Evolutionary conservation across 2,888 invertebrate genomes (phyloP).

Genomic region (Dimorphilus gyrociliatus): DNA sequence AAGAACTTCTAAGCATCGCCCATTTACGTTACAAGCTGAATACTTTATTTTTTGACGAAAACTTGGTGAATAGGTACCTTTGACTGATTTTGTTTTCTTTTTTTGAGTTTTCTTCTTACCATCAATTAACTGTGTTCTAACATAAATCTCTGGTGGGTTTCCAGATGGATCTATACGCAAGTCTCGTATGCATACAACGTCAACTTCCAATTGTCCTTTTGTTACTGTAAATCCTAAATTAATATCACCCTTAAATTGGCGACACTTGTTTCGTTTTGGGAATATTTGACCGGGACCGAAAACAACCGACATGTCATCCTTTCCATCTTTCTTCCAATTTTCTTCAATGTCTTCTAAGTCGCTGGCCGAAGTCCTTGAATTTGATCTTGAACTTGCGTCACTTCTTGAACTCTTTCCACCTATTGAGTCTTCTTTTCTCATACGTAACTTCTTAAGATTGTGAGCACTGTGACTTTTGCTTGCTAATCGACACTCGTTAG

Average conservation of each 20-base stretch:
- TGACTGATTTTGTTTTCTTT: constrained; percentile 68
- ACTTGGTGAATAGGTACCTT: constrained; percentile 64
- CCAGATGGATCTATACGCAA: constrained; percentile 53
- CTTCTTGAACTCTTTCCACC: too few species aligned
- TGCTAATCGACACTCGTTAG: too few species aligned
- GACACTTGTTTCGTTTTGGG: too few species aligned
- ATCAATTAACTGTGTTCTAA: constrained; percentile 77
- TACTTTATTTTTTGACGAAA: constrained; percentile 77
- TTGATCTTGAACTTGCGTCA: too few species aligned
- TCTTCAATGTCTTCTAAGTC: too few species aligned
- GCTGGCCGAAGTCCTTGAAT: too few species aligned
- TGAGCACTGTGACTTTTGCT: too few species aligned
- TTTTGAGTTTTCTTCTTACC: constrained; percentile 75
- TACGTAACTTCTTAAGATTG: too few species aligned
- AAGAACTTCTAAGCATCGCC: constrained; percentile 58
- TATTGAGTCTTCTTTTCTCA: too few species aligned
- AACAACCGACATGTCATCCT: too few species aligned
- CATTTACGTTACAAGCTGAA: constrained; percentile 41
- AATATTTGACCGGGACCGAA: too few species aligned
- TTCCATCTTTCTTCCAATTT: too few species aligned
- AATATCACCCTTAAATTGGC: constrained; percentile 54
- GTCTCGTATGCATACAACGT: constrained; percentile 56
- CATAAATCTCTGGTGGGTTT: constrained; percentile 67
- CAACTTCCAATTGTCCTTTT: constrained; percentile 78
- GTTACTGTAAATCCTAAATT: constrained; percentile 72